These are phyloP conservation scores for Hedychridium roseum DNA, from an alignment of 2,888 invertebrate species.

Conservation along the genomic window DNA sequence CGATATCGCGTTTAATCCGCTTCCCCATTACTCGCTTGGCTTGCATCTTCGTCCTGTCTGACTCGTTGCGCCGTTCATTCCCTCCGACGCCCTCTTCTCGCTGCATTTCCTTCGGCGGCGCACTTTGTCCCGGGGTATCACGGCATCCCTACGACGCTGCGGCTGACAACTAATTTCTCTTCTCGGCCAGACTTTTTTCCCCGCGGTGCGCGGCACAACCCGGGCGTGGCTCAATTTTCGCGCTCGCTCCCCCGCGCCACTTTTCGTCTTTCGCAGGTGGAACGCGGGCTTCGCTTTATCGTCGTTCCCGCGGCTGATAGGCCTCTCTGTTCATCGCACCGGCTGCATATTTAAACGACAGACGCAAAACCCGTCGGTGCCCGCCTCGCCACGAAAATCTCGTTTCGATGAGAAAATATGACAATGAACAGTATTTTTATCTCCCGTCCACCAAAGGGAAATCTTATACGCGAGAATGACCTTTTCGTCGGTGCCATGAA, in stretches of 20 bases:
- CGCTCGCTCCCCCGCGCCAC: slow-evolving; percentile 13
- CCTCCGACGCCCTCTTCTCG: slow-evolving; percentile 15
- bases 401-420: too few species aligned
- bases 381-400: too few species aligned
- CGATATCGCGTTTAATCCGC: too few species aligned
- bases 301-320: neutral
- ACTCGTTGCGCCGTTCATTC: neutral
- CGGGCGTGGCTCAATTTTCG: slow-evolving; percentile 20
- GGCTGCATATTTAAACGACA: too few species aligned
- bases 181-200: slow-evolving; percentile 34
- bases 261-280: slow-evolving; percentile 5
- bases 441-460: too few species aligned
- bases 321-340: neutral
- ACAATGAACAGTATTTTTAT: too few species aligned
- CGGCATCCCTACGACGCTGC: slow-evolving; percentile 27
- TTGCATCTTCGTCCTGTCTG: too few species aligned
- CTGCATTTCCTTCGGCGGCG: neutral
- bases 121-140: neutral
- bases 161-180: slow-evolving; percentile 52
- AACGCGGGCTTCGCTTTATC: slow-evolving; percentile 1
- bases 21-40: too few species aligned
- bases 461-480: too few species aligned
- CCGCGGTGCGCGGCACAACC: too few species aligned
- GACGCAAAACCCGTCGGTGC: too few species aligned
- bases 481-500: neutral